Base-by-base conservation (phyloP, 2,888 invertebrate species). In the Globia sparganii region DNA sequence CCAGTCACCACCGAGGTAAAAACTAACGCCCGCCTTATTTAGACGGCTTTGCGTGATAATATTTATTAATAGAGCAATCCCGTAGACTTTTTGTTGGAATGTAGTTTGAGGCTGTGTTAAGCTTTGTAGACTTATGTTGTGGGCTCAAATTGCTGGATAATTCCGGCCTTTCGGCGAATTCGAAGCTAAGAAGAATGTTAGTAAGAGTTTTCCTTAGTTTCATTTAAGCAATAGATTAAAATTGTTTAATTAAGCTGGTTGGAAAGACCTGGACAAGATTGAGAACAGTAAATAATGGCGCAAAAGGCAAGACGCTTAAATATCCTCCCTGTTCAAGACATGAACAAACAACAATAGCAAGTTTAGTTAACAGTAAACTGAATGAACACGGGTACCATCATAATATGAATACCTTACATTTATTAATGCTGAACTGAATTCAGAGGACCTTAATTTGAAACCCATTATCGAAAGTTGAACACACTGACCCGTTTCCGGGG, bases 21-120 rank as follows among this genome's bases (percentile, higher is more conserved):
- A 75, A 75, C 78, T 61, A 75, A 80, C 75, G 66, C 64, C n/a
- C 31, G 58, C 66, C 61, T 74, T 78, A 80, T 85, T 83, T 77
- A 80, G 74, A 58, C 37, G 73, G 72, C 77, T 81, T 81, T 69
- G 40, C 66, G 59, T 75, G 71, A 81, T 87, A 86, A 87, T 87
- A 81, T 81, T 87, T 87, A 86, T 84, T 81, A 84, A 87, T 86
- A 86, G 87, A 77, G 78, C 71, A 46, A 78, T 78, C 72, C 67
- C 64, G 62, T 59, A 67, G 67, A 69, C 66, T 76, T 86, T 81
- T 86, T 86, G 81, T 68, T 72, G 53, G 49, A 61, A 85, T 77
- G 53, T 69, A 83, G 71, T 68, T 80, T 74, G 75, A 67, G 76
- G 74, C 70, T 46, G 62, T 67, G 69, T 62, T 84, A 66, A 79